Conservation (phyloP, 2,113 vertebrate genomes). For the Myanophis thanlyinensis region DNA sequence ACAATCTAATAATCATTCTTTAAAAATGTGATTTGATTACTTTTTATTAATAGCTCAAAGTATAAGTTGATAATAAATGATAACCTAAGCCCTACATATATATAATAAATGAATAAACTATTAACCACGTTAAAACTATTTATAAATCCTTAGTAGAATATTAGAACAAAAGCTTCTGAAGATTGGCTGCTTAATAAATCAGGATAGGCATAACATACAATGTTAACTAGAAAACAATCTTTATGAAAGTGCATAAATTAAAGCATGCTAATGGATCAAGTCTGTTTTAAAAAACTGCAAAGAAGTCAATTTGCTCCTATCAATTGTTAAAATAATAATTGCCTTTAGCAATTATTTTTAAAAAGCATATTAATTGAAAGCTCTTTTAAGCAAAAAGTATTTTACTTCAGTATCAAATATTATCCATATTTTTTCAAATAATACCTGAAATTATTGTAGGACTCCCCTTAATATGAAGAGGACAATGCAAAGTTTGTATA, state of each 20-base stretch:
- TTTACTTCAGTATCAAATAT: neutral
- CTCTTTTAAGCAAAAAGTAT: neutral
- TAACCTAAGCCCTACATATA: neutral
- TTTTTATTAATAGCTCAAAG: neutral
- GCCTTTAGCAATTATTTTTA: neutral
- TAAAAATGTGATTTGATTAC: neutral
- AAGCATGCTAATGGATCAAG: slow-evolving; percentile 19
- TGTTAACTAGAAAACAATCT: slow-evolving; percentile 31
- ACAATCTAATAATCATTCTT: neutral
- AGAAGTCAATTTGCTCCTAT: slow-evolving; percentile 17
- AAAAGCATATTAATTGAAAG: neutral
- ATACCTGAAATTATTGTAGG: neutral
- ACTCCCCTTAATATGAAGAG: neutral
- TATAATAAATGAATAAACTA: neutral
- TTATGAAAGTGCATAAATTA: neutral
- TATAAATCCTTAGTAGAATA: neutral
- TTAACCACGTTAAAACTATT: neutral
- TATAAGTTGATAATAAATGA: neutral
- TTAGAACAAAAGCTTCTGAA: neutral
- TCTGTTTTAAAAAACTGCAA: slow-evolving; percentile 68
- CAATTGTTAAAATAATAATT: neutral
- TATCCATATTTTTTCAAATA: neutral
- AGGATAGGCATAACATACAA: neutral
- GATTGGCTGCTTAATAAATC: neutral
- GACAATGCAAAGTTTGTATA: rapidly evolving